Evolutionary conservation across 1,140 invertebrate genomes (phyloP).

Genomic region (Macrosteles quadrilineatus): DNA sequence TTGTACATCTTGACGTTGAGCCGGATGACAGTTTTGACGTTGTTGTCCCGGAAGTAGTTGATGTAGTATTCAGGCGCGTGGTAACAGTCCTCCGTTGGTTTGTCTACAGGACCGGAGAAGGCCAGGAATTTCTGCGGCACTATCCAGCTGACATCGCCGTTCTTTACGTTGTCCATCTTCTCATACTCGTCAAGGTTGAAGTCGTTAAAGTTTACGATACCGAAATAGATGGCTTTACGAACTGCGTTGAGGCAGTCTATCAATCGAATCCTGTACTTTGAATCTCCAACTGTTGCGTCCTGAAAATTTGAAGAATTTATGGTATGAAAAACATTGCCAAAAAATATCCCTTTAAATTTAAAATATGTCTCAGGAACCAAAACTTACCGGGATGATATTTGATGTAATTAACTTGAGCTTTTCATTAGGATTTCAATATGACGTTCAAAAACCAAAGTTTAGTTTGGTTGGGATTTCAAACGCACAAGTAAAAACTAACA

Average conservation of each 20-base stretch:
- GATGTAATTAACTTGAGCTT: too few relatives aligned
- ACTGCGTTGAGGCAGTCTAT: conserved; percentile 86
- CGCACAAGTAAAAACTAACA: too few relatives aligned
- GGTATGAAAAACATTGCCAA: too few relatives aligned
- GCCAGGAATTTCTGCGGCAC: conserved; percentile 96
- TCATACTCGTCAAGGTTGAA: conserved; percentile 97
- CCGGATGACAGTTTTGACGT: conserved; percentile 89
- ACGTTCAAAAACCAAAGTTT: too few relatives aligned
- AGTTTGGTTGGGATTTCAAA: too few relatives aligned
- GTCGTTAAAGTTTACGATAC: conserved; percentile 92
- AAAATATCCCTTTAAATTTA: too few relatives aligned
- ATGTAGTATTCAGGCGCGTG: conserved; percentile 97
- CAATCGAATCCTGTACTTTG: conserved; percentile 77
- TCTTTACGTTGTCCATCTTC: conserved; percentile 94
- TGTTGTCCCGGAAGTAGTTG: conserved; percentile 86
- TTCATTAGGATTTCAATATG: too few relatives aligned
- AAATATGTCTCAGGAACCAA: too few relatives aligned
- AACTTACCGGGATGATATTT: too few relatives aligned
- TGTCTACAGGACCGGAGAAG: conserved; percentile 92
- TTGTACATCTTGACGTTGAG: conserved; percentile 97
- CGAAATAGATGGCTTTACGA: conserved; percentile 78
- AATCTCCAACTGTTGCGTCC: conserved; percentile 66
- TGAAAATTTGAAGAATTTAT: too few relatives aligned
- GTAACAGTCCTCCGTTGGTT: conserved; percentile 65
- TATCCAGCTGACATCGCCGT: conserved; percentile 99